Conservation (phyloP, 2,888 invertebrate species). For the Apotomis betuletana region DNA sequence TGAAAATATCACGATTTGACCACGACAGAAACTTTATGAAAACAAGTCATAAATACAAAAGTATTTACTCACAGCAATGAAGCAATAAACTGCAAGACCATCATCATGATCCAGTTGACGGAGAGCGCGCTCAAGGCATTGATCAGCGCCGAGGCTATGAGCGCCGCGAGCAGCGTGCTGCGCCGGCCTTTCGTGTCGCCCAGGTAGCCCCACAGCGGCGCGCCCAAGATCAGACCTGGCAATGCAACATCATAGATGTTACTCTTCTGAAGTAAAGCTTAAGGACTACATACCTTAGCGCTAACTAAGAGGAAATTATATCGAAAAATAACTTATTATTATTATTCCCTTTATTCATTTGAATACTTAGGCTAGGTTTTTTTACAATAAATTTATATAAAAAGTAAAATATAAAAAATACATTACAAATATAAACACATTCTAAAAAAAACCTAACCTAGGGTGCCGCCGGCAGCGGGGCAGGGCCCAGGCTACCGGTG, state of each 20-base stretch:
- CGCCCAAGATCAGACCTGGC: conserved; percentile 64
- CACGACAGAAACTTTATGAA: too few species aligned
- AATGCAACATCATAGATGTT: neutral
- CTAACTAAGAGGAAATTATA: too few species aligned
- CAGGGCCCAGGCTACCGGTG: too few species aligned
- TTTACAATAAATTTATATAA: too few species aligned
- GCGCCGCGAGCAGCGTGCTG: conserved; percentile 59
- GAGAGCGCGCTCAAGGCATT: conserved; percentile 69
- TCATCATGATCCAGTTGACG: conserved; percentile 73
- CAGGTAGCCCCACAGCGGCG: conserved; percentile 68
- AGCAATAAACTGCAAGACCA: conserved; percentile 64
- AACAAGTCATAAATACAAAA: too few species aligned
- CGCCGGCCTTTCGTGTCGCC: conserved; percentile 68
- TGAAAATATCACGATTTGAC: conserved; percentile 42
- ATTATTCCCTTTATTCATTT: too few species aligned
- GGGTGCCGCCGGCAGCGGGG: too few species aligned
- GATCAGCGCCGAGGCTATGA: conserved; percentile 55
- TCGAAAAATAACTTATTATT: too few species aligned
- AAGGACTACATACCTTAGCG: neutral
- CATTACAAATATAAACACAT: too few species aligned
- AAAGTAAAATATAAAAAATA: too few species aligned
- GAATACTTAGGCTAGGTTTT: too few species aligned
- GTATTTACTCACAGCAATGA: conserved; percentile 62
- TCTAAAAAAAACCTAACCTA: too few species aligned
- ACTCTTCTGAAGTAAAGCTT: neutral